Evolutionary conservation across 1,140 invertebrate species (phyloP).

Genomic region (Drosophila carrolli): DNA sequence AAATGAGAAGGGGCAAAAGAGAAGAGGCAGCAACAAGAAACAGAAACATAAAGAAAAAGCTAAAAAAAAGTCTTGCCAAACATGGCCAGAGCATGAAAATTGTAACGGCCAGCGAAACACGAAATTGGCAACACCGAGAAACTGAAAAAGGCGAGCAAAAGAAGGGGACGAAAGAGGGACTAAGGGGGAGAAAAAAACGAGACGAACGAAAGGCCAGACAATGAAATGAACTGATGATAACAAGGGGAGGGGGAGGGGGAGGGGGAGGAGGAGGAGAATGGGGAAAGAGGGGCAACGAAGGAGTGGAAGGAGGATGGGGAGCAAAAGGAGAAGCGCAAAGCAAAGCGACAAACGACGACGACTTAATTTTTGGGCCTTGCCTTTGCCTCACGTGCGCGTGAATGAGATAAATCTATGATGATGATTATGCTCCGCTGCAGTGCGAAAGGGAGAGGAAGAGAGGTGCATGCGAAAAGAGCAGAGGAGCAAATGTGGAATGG

Average conservation of each 20-base stretch:
- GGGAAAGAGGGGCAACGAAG: constrained; percentile 8
- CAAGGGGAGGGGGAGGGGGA: constrained; percentile 16
- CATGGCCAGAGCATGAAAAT: constrained; percentile 56
- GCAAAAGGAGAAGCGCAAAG: constrained; percentile 24
- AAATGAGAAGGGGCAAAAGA: constrained; percentile 34
- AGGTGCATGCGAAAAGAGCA: constrained; percentile 25
- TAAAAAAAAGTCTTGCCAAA: constrained; percentile 53
- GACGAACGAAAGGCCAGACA: constrained; percentile 43
- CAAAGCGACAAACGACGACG: constrained; percentile 52
- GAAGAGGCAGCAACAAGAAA: neutral
- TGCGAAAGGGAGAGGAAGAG: constrained; percentile 35
- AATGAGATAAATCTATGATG: constrained; percentile 83
- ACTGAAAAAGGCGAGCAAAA: constrained; percentile 5
- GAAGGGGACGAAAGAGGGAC: constrained; percentile 4
- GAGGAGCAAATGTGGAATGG: constrained; percentile 37
- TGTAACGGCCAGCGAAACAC: constrained; percentile 58
- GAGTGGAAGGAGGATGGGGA: constrained; percentile 35
- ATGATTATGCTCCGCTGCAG: constrained; percentile 59
- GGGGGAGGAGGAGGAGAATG: constrained; percentile 11
- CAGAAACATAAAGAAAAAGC: constrained; percentile 18
- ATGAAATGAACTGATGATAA: constrained; percentile 61
- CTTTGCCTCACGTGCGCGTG: constrained; percentile 75
- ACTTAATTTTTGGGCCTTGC: constrained; percentile 71
- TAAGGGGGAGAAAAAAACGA: constrained; percentile 8
- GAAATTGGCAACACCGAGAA: constrained; percentile 55